Evolutionary conservation across 2,888 invertebrate species (phyloP).

Genomic region (Scelioninae gen. 1): DNA sequence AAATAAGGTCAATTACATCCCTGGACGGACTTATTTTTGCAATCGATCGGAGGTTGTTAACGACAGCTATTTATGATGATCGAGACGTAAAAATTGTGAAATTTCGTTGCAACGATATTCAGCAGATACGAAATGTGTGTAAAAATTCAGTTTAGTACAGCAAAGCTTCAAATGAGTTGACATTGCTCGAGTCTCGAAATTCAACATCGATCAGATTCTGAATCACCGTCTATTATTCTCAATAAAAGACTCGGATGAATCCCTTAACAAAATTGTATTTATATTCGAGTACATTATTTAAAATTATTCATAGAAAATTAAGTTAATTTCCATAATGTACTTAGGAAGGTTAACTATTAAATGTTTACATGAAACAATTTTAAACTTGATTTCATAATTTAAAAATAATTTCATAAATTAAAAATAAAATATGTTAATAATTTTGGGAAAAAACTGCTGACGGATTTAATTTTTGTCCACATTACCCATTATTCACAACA

Average conservation of each 20-base stretch:
- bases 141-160: neutral
- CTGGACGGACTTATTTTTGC: neutral
- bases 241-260: slow-evolving; percentile 27
- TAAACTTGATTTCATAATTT: no score
- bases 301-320: no score
- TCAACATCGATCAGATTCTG: slow-evolving; percentile 34
- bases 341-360: no score
- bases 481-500: no score
- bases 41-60: slow-evolving; percentile 46
- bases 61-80: slow-evolving; percentile 17
- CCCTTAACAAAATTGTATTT: slow-evolving; percentile 21
- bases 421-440: no score
- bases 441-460: no score
- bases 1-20: neutral
- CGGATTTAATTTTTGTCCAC: no score
- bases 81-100: slow-evolving; percentile 8
- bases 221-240: slow-evolving; percentile 53
- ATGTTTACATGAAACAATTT: no score
- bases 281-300: no score
- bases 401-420: no score
- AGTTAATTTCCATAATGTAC: no score
- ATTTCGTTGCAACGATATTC: neutral
- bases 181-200: slow-evolving; percentile 31
- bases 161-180: slow-evolving; percentile 20
- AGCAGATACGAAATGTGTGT: slow-evolving; percentile 20